Percentiles rank a stretch among this genome's conserved stretches.
phyloP scores from a whole-genome alignment of 2,888 invertebrate species.

The Heliconius hortense region DNA sequence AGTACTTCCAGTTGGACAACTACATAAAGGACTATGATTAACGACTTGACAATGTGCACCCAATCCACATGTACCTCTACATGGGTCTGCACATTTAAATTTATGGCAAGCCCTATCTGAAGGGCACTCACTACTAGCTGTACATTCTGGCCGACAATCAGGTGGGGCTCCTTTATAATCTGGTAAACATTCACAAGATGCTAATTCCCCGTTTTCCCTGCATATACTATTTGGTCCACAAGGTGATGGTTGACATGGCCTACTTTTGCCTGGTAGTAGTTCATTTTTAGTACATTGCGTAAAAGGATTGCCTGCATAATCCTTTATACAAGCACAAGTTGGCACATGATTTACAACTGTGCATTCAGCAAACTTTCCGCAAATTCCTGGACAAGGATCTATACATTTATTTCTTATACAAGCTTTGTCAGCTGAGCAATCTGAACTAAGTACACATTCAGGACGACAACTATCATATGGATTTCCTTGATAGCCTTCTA shows the following conservation, averaged over 20 bases:
- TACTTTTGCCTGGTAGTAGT: constrained; percentile 59
- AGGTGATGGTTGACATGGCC: constrained; percentile 88
- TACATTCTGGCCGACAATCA: constrained; percentile 89
- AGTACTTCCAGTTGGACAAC: constrained; percentile 84
- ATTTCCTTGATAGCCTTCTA: constrained; percentile 91
- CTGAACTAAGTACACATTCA: constrained; percentile 92
- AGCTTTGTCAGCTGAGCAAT: constrained; percentile 91
- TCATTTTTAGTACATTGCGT: constrained; percentile 64
- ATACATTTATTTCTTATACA: constrained; percentile 92
- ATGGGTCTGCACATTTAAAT: constrained; percentile 90
- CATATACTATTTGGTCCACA: constrained; percentile 91
- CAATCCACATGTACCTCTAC: constrained; percentile 87
- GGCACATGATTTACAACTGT: constrained; percentile 92
- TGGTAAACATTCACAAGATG: constrained; percentile 87
- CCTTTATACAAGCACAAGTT: constrained; percentile 89
- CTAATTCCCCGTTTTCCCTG: constrained; percentile 86
- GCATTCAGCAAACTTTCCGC: constrained; percentile 92
- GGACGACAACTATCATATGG: constrained; percentile 93
- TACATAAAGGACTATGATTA: constrained; percentile 90
- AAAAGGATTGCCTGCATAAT: constrained; percentile 88
- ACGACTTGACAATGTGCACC: constrained; percentile 88
- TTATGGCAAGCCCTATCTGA: constrained; percentile 88
- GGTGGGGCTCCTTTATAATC: constrained; percentile 87
- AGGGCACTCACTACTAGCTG: constrained; percentile 89
- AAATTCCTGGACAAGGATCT: constrained; percentile 93